phyloP scores from a whole-genome alignment of 2,888 invertebrate species.

The Ormia ochracea region DNA sequence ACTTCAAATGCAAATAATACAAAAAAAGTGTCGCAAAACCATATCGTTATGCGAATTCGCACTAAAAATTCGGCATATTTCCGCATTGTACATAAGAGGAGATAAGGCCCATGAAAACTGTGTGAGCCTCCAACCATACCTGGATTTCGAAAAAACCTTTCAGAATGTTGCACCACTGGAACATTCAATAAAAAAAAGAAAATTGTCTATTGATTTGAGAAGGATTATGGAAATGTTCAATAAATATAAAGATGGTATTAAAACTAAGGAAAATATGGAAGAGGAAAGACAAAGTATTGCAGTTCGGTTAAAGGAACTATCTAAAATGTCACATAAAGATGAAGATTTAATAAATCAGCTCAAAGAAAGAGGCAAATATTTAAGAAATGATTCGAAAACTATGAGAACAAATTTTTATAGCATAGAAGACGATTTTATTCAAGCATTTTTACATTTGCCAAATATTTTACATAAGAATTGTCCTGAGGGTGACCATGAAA shows the following conservation, averaged over 20 bases:
- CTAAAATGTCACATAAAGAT: slow-evolving; percentile 66
- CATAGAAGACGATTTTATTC: slow-evolving; percentile 84
- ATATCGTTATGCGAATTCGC: not conserved
- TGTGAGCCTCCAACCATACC: slow-evolving; percentile 82
- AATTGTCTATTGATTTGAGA: slow-evolving; percentile 78
- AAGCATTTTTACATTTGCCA: slow-evolving; percentile 83
- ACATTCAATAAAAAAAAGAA: slow-evolving; percentile 79
- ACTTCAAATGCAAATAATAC: slow-evolving; percentile 21
- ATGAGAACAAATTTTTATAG: slow-evolving; percentile 82
- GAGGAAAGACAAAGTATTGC: slow-evolving; percentile 78
- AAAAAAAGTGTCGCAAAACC: not conserved
- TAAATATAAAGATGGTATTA: slow-evolving; percentile 80
- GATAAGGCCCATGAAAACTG: slow-evolving; percentile 83
- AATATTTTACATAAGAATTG: slow-evolving; percentile 83
- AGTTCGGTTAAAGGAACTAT: slow-evolving; percentile 77
- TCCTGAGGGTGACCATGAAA: slow-evolving; percentile 75
- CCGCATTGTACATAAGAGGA: slow-evolving; percentile 80
- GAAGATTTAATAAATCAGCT: slow-evolving; percentile 77
- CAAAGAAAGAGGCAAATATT: slow-evolving; percentile 78
- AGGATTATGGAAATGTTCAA: slow-evolving; percentile 81
- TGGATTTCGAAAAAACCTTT: slow-evolving; percentile 82
- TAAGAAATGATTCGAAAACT: slow-evolving; percentile 82
- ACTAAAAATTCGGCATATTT: slow-evolving; percentile 62
- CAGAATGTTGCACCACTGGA: slow-evolving; percentile 78
- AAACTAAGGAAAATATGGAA: slow-evolving; percentile 79